phyloP scores from a whole-genome alignment of 2,797 vertebrate genomes.

The Poecile montanus region DNA sequence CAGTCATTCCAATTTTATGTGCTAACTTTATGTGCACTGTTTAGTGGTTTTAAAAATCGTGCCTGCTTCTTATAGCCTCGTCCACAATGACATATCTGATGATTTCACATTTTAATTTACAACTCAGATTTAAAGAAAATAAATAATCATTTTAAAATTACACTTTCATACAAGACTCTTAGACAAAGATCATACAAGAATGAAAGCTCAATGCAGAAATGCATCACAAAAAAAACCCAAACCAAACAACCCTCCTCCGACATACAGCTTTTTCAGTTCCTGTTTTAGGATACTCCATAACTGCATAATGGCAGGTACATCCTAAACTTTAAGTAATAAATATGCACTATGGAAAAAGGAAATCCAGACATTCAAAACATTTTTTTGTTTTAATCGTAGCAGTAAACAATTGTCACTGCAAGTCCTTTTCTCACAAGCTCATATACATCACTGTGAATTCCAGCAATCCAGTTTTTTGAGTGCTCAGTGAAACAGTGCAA shows the following conservation, averaged over 20 bases:
- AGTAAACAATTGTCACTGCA: not conserved
- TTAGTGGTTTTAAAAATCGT: not conserved
- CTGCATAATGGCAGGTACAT: not conserved
- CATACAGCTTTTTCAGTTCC: not conserved
- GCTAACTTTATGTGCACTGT: not conserved
- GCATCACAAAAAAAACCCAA: not conserved
- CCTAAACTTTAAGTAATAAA: not conserved
- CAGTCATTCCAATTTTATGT: not conserved
- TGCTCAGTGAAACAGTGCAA: not conserved
- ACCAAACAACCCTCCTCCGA: not conserved
- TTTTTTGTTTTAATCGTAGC: not conserved
- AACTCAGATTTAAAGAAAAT: not conserved
- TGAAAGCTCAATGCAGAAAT: not conserved
- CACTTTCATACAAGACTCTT: not conserved
- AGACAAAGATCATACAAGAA: not conserved
- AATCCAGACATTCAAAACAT: not conserved
- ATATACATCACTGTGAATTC: not conserved
- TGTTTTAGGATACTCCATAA: not conserved
- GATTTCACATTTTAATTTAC: not conserved
- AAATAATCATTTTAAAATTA: not conserved
- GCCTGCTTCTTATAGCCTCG: not conserved
- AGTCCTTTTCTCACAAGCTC: not conserved
- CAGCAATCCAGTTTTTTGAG: not conserved
- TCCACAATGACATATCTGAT: not conserved
- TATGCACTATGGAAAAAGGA: not conserved